Base-by-base conservation (phyloP, 2,888 invertebrate genomes). In the Scaptomyza caliginosa region DNA sequence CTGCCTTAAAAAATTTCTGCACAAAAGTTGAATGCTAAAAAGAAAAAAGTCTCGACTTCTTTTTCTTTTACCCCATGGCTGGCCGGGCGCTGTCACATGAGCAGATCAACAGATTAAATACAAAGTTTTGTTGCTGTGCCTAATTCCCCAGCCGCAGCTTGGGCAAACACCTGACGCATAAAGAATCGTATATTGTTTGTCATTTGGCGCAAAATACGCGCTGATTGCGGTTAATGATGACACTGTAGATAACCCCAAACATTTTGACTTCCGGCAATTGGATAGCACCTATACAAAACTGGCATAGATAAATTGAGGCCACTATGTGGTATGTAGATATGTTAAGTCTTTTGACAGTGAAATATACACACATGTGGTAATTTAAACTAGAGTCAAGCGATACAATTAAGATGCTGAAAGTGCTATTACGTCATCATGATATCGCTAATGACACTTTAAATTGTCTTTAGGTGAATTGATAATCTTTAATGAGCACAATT, bases 151-250 rank as follows among this genome's bases (percentile, higher is more conserved):
- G 65, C 58, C 59, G 43, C 64, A 66, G 65, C 69, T 67, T 50
- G 46, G 48, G 46, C 38, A 40, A 64, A 34, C 63, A 76, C 52
- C 75, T 71, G 68, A 26, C 64, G 59, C 65, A 74, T 57, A 81
- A 74, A 65, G 59, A 65, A 84, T 74, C 68, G 62, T 68, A 49
- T 63, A 77, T 74, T 83, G 70, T 63, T 64, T 84, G 87, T 66
- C 77, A 74, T 77, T 74, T 72, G 64, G 50, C 58, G 50, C 50
- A 57, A 69, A 84, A 86, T 64, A 62, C 54, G 63, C 66, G 71
- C 68, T 82, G 87, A 87, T 87, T 87, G 86, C 65, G 79, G 86
- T 87, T 81, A 81, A 87, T 75, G 79, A 85, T 85, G 88, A 82
- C 83, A 74, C 59, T 64, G 28, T 30, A 75, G 88, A 87, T 81